Percentiles rank a stretch among this genome's conserved stretches.
Conservation (phyloP, 2,797 vertebrate genomes). For the Gymnopithys bicolor region DNA sequence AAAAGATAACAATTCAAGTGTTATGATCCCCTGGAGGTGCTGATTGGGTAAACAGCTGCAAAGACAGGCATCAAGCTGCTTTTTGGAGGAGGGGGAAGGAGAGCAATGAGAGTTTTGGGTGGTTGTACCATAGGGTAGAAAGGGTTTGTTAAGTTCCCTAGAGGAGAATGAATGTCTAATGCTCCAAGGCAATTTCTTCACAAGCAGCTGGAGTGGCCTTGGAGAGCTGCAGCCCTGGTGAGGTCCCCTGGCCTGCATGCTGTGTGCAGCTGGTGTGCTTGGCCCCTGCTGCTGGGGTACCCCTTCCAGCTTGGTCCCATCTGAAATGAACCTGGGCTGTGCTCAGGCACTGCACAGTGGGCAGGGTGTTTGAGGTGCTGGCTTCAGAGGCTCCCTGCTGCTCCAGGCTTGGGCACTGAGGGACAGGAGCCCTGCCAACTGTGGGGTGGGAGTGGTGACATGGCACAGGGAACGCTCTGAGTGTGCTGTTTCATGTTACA, state of each 20-base stretch:
- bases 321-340: background rate
- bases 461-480: background rate
- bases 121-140: background rate
- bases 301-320: background rate
- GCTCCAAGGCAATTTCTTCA: background rate
- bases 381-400: background rate
- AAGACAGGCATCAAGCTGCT: background rate
- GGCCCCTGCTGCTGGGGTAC: background rate
- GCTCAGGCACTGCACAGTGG: accelerated
- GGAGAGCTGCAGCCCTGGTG: background rate
- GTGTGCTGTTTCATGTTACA: background rate
- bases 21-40: background rate
- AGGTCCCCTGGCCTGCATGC: background rate
- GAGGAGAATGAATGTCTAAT: background rate
- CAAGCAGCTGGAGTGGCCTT: background rate
- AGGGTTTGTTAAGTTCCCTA: background rate
- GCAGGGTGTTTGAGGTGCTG: background rate
- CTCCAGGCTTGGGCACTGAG: background rate
- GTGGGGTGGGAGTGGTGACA: background rate
- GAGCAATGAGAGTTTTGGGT: background rate
- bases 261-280: accelerated
- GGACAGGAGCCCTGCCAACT: background rate
- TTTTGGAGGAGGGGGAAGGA: background rate
- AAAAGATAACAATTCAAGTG: background rate
- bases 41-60: background rate